Evolutionary conservation across 2,888 invertebrate species (phyloP).

Genomic region (Diogma glabrata): DNA sequence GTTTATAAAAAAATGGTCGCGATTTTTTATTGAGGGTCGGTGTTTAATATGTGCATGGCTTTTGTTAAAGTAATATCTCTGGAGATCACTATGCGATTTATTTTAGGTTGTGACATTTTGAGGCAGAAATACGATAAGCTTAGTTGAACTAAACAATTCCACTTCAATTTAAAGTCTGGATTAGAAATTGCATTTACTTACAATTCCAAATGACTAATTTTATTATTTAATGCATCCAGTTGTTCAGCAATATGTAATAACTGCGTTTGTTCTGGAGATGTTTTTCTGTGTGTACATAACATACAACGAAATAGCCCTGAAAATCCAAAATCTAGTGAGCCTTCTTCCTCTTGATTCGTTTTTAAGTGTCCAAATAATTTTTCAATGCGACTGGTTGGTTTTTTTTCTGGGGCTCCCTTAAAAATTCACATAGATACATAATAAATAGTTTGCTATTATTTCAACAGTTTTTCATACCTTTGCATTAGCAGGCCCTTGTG

Average conservation of each 20-base stretch:
- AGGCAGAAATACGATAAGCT: too few species aligned
- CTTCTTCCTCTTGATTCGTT: slow-evolving; percentile 33
- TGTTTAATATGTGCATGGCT: too few species aligned
- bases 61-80: too few species aligned
- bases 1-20: too few species aligned
- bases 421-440: not conserved
- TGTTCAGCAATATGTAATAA: slow-evolving; percentile 35
- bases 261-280: slow-evolving; percentile 35
- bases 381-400: slow-evolving; percentile 17
- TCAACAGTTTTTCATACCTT: not conserved
- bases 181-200: too few species aligned
- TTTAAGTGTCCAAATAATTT: slow-evolving; percentile 25
- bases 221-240: slow-evolving; percentile 34
- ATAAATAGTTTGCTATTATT: not conserved
- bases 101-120: too few species aligned
- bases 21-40: too few species aligned
- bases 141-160: too few species aligned
- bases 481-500: slow-evolving; percentile 4
- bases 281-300: slow-evolving; percentile 39
- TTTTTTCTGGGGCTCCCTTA: slow-evolving; percentile 2
- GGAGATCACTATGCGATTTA: too few species aligned
- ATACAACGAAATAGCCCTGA: slow-evolving; percentile 44
- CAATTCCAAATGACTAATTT: slow-evolving; percentile 38
- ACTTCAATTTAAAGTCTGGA: too few species aligned
- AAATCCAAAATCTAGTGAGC: slow-evolving; percentile 40